These are phyloP conservation scores for Choristoneura fumiferana DNA, from an alignment of 1,140 invertebrate species.

Conservation along the genomic window DNA sequence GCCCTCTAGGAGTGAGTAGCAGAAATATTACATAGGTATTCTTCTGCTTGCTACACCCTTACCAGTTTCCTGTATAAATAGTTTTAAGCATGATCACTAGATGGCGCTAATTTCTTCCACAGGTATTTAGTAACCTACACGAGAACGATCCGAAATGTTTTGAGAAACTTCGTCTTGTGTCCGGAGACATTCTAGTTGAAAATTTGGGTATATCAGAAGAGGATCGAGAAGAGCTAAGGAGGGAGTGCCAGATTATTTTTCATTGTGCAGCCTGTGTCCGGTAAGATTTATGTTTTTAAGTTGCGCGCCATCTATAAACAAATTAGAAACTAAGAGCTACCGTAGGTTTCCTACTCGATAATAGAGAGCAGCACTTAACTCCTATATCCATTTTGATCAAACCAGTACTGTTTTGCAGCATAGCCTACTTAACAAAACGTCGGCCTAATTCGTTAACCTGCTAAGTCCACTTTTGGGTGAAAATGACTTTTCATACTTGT, in stretches of 20 bases:
- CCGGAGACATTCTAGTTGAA: conserved; percentile 90
- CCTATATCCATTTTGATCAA: no score
- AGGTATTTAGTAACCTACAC: conserved; percentile 86
- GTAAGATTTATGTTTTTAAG: conserved; percentile 30
- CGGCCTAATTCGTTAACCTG: no score
- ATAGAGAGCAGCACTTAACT: no score
- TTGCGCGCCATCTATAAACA: not conserved
- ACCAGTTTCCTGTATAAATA: no score
- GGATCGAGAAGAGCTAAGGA: conserved; percentile 79
- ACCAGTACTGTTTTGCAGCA: no score
- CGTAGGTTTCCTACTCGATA: no score
- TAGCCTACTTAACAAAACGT: no score
- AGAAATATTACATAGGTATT: conserved; percentile 2
- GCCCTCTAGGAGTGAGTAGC: conserved; percentile 32
- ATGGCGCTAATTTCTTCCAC: conserved; percentile 25
- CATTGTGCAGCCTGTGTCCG: conserved; percentile 94
- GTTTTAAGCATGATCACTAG: no score
- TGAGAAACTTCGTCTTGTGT: conserved; percentile 87
- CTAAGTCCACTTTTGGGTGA: no score
- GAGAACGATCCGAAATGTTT: conserved; percentile 80
- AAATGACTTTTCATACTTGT: no score
- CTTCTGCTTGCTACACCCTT: no score
- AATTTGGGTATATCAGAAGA: conserved; percentile 85
- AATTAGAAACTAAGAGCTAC: not conserved
- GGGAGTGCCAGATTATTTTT: conserved; percentile 89